Base-by-base conservation (phyloP, 2,113 vertebrate genomes). In the Tetrao urogallus region DNA sequence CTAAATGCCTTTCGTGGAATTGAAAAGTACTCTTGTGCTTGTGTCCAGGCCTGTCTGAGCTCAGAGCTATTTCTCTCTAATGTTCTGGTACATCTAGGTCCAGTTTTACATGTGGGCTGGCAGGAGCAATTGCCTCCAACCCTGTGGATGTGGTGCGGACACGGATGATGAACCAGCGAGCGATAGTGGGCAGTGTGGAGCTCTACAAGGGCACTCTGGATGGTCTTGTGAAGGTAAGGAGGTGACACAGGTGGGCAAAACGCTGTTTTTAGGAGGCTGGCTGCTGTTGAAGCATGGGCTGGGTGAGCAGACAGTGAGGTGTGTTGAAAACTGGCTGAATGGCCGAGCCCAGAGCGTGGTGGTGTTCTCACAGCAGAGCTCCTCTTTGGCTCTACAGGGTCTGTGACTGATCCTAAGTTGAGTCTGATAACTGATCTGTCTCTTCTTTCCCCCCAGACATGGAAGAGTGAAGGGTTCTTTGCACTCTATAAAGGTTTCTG, bases 401-500 rank as follows among this genome's bases (percentile, higher is more conserved):
- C 27, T 27, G 28, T 42, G 34, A n/a, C 42, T n/a, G 24, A 18
- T 15, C 40, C 56, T 18, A 52, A 18, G 30, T 2, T 2, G 16
- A 11, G 30, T 64, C 64, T 57, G 24, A 4, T 58, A 11, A 65
- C 12, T 27, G 17, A 1, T n/a, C 32, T 78, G 10, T 80, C 19
- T 94, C 73, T 83, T 25, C 47, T 96, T 91, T 95, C 75, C 67
- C 54, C 21, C 48, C 97, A 99, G 98, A 99, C 99, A 1, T 99
- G 99, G 98, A 99, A 96, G 94, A 99, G 98, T 0, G 99, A 99
- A 94, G 99, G 99, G 6, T 99, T 99, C 98, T 99, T 99, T 50
- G 99, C 99, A 8, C 98, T 99, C 91, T 99, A 99, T 94, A 99
- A 99, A 96, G 99, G 99, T 34, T 99, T 99, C 97, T 99, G 98